A percentile compares a stretch with the other conserved stretches of the same genome.
phyloP scores from a whole-genome alignment of 2,888 invertebrate species.

The Thereva nobilitata region DNA sequence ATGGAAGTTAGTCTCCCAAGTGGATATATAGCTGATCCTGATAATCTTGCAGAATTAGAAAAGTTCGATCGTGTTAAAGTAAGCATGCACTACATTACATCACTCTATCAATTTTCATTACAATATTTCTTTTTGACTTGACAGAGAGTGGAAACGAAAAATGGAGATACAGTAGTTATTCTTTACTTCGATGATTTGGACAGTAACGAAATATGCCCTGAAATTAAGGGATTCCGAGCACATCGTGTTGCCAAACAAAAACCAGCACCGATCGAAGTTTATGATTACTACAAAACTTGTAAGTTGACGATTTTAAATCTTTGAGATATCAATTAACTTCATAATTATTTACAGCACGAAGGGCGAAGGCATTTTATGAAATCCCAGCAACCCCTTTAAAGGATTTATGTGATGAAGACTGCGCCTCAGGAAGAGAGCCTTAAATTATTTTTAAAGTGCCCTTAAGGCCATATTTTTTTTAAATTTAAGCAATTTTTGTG shows the following conservation, averaged over 20 bases:
- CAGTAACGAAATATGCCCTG: slow-evolving; percentile 73
- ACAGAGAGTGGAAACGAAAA: slow-evolving; percentile 69
- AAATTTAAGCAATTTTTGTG: no score
- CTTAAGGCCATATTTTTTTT: no score
- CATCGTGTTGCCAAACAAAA: slow-evolving; percentile 85
- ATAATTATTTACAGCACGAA: neutral
- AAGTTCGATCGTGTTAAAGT: slow-evolving; percentile 58
- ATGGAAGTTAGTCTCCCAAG: slow-evolving; percentile 89
- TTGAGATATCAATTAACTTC: neutral
- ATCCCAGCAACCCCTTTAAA: no score
- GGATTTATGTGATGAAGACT: no score
- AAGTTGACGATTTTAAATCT: slow-evolving; percentile 51
- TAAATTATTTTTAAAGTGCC: no score
- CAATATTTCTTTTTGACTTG: neutral
- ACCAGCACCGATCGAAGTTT: slow-evolving; percentile 81
- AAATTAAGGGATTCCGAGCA: slow-evolving; percentile 80
- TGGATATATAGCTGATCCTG: slow-evolving; percentile 83
- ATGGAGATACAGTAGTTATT: slow-evolving; percentile 66
- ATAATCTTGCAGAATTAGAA: slow-evolving; percentile 67
- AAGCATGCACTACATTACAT: neutral
- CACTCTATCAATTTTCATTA: neutral
- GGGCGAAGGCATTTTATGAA: no score
- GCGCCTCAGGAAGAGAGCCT: no score
- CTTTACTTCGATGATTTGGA: slow-evolving; percentile 74
- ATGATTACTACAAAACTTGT: slow-evolving; percentile 93